These are phyloP conservation scores for Coenobita brevimanus DNA, from an alignment of 1,140 invertebrate species.

Conservation along the genomic window DNA sequence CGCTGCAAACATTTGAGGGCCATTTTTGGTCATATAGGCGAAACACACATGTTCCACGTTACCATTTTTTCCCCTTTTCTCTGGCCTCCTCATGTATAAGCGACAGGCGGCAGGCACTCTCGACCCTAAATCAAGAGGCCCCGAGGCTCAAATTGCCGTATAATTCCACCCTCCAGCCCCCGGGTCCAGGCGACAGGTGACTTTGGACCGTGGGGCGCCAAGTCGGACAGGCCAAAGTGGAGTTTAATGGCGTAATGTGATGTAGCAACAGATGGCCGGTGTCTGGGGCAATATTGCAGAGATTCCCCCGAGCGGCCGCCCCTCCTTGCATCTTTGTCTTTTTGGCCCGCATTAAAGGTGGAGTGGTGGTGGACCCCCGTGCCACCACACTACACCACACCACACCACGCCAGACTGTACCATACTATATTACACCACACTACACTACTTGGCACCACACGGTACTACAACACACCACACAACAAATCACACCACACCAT, in stretches of 20 bases:
- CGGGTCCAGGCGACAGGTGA: conserved; percentile 37
- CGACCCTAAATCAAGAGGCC: conserved; percentile 34
- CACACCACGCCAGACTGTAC: no score
- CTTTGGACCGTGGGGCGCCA: conserved; percentile 17
- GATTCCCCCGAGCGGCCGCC: no score
- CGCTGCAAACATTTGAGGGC: conserved; percentile 33
- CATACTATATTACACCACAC: no score
- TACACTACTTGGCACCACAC: no score
- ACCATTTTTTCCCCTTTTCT: conserved; percentile 18
- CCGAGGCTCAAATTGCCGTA: conserved; percentile 36
- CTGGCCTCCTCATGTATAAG: conserved; percentile 28
- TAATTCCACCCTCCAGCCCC: conserved; percentile 12
- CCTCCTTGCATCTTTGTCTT: conserved; percentile 57
- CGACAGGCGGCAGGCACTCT: conserved; percentile 24
- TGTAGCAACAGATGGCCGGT: conserved; percentile 61
- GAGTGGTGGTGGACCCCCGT: no score
- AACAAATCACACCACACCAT: no score
- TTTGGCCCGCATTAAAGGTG: conserved; percentile 56
- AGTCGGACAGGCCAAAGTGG: conserved; percentile 33
- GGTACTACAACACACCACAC: no score
- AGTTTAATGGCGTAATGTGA: conserved; percentile 62
- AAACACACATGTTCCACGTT: conserved; percentile 40
- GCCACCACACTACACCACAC: no score
- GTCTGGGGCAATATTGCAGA: conserved; percentile 64
- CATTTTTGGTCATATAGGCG: conserved; percentile 44